Evolutionary conservation across 2,113 vertebrate species (phyloP), one percentile per base, ranked within the genome.

Genomic region (Dicerorhinus sumatrensis): DNA sequence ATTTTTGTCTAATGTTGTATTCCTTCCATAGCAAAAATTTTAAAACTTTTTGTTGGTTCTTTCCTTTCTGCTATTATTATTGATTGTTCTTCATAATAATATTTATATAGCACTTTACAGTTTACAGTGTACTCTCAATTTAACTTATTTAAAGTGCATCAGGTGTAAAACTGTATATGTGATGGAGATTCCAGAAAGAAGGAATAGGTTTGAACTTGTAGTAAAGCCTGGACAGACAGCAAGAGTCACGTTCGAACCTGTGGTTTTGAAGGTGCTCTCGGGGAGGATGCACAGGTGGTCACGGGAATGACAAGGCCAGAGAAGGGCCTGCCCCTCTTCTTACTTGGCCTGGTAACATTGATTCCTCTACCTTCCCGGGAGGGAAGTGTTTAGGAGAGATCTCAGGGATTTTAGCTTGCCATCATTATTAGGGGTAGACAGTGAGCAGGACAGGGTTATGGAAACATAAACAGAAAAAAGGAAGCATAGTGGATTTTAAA

Each of bases 61-160:
- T 88, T 93, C 33, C 27, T 29, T 92, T 12, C 54, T 81, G 14
- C 9, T 96, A 39, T 51, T 90, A 9, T n/a, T 86, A n/a, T 62
- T 91, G 36, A 25, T 89, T 42, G 17, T 70, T 90, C 8, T 95
- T 93, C 12, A 33, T 65, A 62, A 67, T 87, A 51, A 86, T 73
- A 86, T 81, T 92, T 92, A 51, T 33, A 42, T 67, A 42, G 12
- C 8, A 70, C 54, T 96, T 97, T 90, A 79, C 5, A 69, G n/a
- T 80, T 79, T 65, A 48, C 8, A 72, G 0, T 91, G 2, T 65
- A 27, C 12, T 95, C 51, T 89, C 31, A 80, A 80, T 48, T 48
- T 48, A 48, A 48, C 11, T 81, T 58, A 51, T 51, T 95, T 83
- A 89, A 96, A 76, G 36, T 2, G 89, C 27, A 54, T 89, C 51